Evolutionary conservation across 2,797 vertebrate genomes (phyloP).

Genomic region (Macroramphosus scolopax): DNA sequence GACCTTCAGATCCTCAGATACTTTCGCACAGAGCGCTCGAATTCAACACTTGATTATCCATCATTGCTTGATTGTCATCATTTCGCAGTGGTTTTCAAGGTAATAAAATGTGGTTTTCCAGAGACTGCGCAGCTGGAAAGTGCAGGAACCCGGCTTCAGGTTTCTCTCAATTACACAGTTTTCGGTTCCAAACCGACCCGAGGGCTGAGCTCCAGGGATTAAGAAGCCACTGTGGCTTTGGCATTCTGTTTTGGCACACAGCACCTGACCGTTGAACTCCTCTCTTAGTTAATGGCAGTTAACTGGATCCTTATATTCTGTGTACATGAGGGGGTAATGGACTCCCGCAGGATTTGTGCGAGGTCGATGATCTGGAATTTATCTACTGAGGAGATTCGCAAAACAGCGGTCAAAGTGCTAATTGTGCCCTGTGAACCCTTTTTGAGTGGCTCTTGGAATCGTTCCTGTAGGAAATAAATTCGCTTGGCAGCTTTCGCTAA

Average conservation of each 20-base stretch:
- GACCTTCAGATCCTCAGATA: no score
- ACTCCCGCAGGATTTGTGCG: conserved; percentile 28
- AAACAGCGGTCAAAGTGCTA: neutral
- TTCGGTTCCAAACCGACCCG: conserved; percentile 30
- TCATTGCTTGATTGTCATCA: neutral
- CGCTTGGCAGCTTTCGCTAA: conserved; percentile 1
- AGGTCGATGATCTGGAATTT: conserved; percentile 27
- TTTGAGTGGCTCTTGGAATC: conserved; percentile 20
- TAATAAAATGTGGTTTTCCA: conserved; percentile 2
- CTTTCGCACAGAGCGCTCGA: neutral
- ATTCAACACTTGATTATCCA: conserved; percentile 4
- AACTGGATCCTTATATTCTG: conserved; percentile 37
- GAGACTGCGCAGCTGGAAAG: conserved; percentile 7
- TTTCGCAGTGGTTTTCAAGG: conserved; percentile 12
- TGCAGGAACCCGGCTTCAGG: conserved; percentile 18
- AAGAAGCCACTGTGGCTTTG: conserved; percentile 45
- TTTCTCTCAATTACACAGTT: conserved; percentile 28
- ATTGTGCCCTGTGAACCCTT: conserved; percentile 17
- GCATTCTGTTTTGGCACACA: conserved; percentile 28
- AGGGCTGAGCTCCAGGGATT: conserved; percentile 37
- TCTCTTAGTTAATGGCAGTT: conserved; percentile 28
- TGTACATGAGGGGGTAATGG: conserved; percentile 27
- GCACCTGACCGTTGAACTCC: conserved; percentile 32
- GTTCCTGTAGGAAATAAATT: conserved; percentile 21
- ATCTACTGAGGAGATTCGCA: conserved; percentile 8